Conservation (phyloP, 2,888 invertebrate species). For the Anoplius nigerrimus region DNA sequence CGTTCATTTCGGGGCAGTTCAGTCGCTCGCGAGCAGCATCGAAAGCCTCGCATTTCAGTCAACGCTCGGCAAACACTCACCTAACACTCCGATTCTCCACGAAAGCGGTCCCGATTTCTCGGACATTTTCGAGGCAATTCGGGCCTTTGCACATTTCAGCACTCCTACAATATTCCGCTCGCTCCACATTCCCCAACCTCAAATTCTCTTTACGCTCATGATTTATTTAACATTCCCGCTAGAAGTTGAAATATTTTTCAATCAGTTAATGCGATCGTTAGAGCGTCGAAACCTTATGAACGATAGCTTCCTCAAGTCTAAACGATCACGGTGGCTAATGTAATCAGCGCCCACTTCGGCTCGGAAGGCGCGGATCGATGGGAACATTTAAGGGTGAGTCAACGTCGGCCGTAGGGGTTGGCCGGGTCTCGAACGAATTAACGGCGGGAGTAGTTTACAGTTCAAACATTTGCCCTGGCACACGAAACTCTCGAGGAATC, state of each 20-base stretch:
- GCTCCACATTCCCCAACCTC: too few relatives aligned
- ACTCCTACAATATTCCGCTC: too few relatives aligned
- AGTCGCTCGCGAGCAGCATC: slow-evolving; percentile 3
- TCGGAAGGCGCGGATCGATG: slow-evolving; percentile 10
- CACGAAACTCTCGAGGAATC: slow-evolving; percentile 1
- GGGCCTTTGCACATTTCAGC: background rate
- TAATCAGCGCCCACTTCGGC: background rate
- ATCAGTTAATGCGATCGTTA: too few relatives aligned
- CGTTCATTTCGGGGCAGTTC: slow-evolving; percentile 18
- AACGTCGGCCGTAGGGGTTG: slow-evolving; percentile 2
- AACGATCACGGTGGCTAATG: background rate
- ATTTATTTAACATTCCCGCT: too few relatives aligned
- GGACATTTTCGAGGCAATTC: background rate
- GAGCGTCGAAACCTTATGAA: too few relatives aligned
- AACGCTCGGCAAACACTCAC: background rate
- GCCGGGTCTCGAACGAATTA: slow-evolving; percentile 46
- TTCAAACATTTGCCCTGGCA: slow-evolving; percentile 37
- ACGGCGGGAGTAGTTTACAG: slow-evolving; percentile 44
- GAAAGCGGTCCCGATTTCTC: background rate
- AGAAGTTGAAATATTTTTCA: too few relatives aligned
- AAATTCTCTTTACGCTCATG: too few relatives aligned
- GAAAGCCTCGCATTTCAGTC: too few relatives aligned
- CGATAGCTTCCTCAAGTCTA: too few relatives aligned
- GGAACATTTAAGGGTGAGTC: slow-evolving; percentile 11
- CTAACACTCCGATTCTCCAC: background rate